Evolutionary conservation across 1,140 invertebrate species (phyloP).

Genomic region (Sarcophaga peregrina): DNA sequence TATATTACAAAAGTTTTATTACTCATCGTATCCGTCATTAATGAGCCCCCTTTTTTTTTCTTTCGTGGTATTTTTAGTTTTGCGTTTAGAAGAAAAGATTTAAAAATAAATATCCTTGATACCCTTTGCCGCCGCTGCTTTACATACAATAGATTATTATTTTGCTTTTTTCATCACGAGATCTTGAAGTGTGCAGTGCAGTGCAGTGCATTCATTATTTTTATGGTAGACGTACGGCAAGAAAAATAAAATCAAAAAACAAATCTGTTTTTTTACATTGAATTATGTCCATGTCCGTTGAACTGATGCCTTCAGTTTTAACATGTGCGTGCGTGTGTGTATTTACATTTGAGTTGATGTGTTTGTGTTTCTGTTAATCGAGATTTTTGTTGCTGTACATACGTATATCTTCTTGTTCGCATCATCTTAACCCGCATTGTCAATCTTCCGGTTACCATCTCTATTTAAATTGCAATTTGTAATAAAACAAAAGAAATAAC

Average conservation of each 20-base stretch:
- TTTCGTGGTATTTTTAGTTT: slow-evolving; percentile 30
- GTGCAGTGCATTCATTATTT: not conserved
- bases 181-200: not conserved
- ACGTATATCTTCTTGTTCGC: not conserved
- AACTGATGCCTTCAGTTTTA: slow-evolving; percentile 3
- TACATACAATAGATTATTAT: slow-evolving; percentile 2
- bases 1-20: slow-evolving; percentile 9
- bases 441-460: slow-evolving; percentile 35
- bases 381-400: not conserved
- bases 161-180: not conserved
- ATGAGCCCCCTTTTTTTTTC: slow-evolving; percentile 3
- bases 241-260: not conserved
- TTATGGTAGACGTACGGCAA: not conserved
- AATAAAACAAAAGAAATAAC: too few species aligned
- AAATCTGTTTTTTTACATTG: not conserved
- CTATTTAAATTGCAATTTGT: slow-evolving; percentile 15
- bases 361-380: not conserved
- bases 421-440: slow-evolving; percentile 16
- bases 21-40: slow-evolving; percentile 1
- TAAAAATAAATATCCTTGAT: slow-evolving; percentile 41
- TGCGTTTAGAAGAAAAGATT: slow-evolving; percentile 19
- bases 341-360: not conserved
- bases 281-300: slow-evolving; percentile 7
- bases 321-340: not conserved
- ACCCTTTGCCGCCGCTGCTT: slow-evolving; percentile 24